Percentiles rank a stretch among this genome's conserved stretches.
phyloP scores from a whole-genome alignment of 2,888 invertebrate genomes.

The Spatulosminthurus flaviceps region DNA sequence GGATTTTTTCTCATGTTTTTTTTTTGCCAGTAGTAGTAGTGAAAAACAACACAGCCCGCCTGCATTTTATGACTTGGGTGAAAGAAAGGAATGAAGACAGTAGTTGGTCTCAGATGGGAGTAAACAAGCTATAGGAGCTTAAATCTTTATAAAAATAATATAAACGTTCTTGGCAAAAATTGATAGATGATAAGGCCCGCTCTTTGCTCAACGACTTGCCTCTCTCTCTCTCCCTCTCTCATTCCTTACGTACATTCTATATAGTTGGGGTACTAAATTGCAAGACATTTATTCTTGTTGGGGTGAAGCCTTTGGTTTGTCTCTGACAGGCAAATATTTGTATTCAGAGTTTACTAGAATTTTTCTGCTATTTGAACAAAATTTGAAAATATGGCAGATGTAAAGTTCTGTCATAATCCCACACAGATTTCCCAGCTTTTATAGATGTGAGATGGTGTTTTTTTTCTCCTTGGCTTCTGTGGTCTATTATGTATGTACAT shows the following conservation, averaged over 20 bases:
- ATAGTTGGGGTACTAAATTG: conserved; percentile 4
- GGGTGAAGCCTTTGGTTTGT: conserved; percentile 9
- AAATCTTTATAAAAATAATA: conserved; percentile 18
- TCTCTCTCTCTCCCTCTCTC: neutral
- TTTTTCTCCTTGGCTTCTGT: too few species aligned
- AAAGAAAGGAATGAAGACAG: conserved; percentile 1
- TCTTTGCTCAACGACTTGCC: neutral
- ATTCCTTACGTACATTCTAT: neutral
- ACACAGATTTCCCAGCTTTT: too few species aligned
- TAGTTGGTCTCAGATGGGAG: neutral
- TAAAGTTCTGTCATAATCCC: neutral
- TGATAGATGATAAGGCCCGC: conserved; percentile 18
- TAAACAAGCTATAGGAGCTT: neutral
- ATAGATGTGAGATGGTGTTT: too few species aligned
- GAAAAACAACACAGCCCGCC: neutral
- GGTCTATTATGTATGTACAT: too few species aligned
- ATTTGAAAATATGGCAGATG: conserved; percentile 11
- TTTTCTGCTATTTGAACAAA: conserved; percentile 36
- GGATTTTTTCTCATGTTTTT: too few species aligned
- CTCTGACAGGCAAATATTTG: conserved; percentile 37
- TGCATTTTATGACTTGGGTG: conserved; percentile 9
- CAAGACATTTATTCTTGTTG: conserved; percentile 24
- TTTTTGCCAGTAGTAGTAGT: too few species aligned
- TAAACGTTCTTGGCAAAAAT: conserved; percentile 5
- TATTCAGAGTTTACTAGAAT: conserved; percentile 30